Conservation (phyloP, 2,113 vertebrate species). For the Coregonus clupeaformis region DNA sequence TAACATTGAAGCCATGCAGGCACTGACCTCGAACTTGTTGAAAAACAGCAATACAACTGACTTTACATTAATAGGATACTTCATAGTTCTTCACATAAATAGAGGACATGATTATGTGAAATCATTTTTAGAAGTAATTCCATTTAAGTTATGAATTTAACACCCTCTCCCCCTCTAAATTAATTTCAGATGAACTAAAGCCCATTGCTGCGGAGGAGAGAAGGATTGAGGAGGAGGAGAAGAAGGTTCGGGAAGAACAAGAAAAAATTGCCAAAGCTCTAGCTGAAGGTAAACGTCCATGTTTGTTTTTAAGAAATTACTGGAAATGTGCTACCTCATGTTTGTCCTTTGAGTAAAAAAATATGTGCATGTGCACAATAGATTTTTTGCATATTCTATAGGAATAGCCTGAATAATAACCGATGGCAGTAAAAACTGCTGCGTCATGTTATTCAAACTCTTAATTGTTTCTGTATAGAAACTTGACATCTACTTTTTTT, state of each 20-base stretch:
- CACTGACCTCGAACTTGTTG: too few relatives aligned
- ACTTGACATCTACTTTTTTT: neutral
- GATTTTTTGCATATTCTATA: neutral
- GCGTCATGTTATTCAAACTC: neutral
- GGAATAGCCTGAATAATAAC: too few relatives aligned
- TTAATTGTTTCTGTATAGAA: neutral
- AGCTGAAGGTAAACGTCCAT: constrained; percentile 79
- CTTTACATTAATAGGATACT: too few relatives aligned
- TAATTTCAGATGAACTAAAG: constrained; percentile 81
- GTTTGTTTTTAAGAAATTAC: neutral
- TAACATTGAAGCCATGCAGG: too few relatives aligned
- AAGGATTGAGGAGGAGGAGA: constrained; percentile 85
- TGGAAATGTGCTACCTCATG: neutral
- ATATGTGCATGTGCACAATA: neutral
- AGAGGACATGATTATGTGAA: too few relatives aligned
- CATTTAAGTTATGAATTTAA: too few relatives aligned
- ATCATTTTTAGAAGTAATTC: too few relatives aligned
- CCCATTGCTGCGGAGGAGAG: constrained; percentile 88
- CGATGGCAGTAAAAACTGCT: neutral
- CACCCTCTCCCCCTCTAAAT: neutral
- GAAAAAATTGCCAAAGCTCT: constrained; percentile 84
- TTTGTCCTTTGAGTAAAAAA: neutral
- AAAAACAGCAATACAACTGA: too few relatives aligned
- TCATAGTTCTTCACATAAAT: too few relatives aligned
- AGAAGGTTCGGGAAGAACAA: constrained; percentile 81